Conservation (phyloP, 2,797 vertebrate genomes). For the Podarcis lilfordi region DNA sequence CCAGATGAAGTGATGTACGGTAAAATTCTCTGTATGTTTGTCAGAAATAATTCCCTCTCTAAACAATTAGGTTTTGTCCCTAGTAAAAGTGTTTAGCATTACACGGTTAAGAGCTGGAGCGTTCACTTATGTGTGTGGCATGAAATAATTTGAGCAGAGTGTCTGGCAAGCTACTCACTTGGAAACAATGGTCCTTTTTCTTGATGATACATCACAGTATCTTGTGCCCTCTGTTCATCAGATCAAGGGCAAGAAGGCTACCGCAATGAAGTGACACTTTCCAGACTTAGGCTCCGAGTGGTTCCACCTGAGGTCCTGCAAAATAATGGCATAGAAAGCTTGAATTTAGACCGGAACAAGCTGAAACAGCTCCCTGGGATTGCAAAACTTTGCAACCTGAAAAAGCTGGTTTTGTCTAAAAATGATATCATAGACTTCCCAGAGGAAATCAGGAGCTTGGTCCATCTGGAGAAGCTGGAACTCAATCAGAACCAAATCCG, state of each 20-base stretch:
- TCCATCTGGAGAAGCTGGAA: conserved; percentile 75
- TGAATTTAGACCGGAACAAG: conserved; percentile 77
- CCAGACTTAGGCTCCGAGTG: conserved; percentile 70
- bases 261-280: conserved; percentile 52
- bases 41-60: no score
- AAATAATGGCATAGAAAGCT: conserved; percentile 40
- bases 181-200: neutral
- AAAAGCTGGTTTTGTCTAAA: conserved; percentile 76
- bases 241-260: conserved; percentile 31
- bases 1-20: no score
- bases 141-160: neutral
- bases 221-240: neutral
- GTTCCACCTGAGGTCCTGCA: conserved; percentile 63
- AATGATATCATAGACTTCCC: conserved; percentile 79
- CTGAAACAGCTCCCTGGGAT: conserved; percentile 70
- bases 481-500: conserved; percentile 81
- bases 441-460: conserved; percentile 69
- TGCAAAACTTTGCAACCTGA: conserved; percentile 70
- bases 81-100: neutral
- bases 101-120: neutral
- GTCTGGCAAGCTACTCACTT: neutral
- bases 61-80: neutral
- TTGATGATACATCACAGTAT: neutral
- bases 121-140: neutral
- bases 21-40: neutral